Evolutionary conservation across 2,797 vertebrate species (phyloP), one percentile per base, ranked within the genome.

Genomic region (Gastrophryne carolinensis): DNA sequence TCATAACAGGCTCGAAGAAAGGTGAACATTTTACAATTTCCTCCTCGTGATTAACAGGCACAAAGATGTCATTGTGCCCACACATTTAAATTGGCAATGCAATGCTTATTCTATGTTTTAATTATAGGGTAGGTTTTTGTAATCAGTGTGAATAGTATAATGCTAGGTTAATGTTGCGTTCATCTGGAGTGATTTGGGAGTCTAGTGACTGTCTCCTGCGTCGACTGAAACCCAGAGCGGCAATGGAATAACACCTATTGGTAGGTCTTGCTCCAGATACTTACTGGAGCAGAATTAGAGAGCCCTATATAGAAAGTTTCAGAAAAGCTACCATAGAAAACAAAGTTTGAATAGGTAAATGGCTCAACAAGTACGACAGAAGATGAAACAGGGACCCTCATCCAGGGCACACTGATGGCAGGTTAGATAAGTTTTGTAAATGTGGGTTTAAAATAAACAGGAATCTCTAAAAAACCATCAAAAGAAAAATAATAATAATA

Each of bases 11-110:
- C 4, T 52, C 37, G 41, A 64, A 39, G 21, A 53, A 54, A 37
- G 52, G 13, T 67, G 64, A 37, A 54, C 49, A 67, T 26, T 67
- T 67, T 67, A 35, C 39, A 67, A 52, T 53, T 54, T 26, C 19
- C 29, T 52, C 23, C 24, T 54, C 23, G 23, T 37, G 32, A 19
- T 54, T 67, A 53, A 67, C 52, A 53, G 29, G 64, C 23, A 54
- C 9, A 54, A 32, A 67, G 37, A 27, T 54, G 49, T 54, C 32
- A 17, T 37, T 53, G 30, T 67, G 64, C 49, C 63, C 49, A 67
- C 64, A 54, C 49, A 50, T 9, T 17, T 8, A 52, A 21, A 53
- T 9, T 8, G 32, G 10, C 23, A 54, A n/a, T 37, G 35, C 30
- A 17, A 60, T 49, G 54, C 12, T 60, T 49, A 44, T 57, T 69